Conservation (phyloP, 2,113 vertebrate species). For the Takifugu flavidus region DNA sequence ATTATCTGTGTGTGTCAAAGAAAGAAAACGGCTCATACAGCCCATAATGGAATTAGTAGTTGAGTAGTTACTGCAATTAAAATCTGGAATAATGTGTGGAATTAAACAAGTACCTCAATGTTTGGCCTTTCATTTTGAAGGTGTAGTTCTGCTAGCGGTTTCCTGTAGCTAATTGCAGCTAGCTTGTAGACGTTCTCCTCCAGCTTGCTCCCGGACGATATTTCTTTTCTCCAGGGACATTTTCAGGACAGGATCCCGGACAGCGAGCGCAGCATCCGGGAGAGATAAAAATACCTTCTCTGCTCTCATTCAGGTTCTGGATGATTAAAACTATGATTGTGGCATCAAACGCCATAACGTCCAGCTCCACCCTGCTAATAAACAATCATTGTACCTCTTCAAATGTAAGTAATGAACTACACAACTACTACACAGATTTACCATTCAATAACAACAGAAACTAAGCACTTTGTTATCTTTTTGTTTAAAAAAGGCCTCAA, state of each 20-base stretch:
- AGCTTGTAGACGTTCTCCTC: neutral
- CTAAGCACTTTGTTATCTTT: neutral
- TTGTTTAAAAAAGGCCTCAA: neutral
- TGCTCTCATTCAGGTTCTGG: neutral
- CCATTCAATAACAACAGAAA: neutral
- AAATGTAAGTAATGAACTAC: too few species aligned
- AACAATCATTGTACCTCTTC: too few species aligned
- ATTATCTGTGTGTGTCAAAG: too few species aligned
- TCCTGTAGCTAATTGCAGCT: neutral
- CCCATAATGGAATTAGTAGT: too few species aligned
- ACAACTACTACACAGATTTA: too few species aligned
- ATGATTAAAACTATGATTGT: neutral
- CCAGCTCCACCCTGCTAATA: too few species aligned
- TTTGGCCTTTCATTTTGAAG: constrained; percentile 27
- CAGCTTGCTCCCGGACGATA: neutral
- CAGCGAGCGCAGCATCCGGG: neutral
- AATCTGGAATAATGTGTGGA: neutral
- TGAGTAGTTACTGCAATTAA: neutral
- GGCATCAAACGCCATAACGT: too few species aligned
- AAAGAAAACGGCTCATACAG: too few species aligned
- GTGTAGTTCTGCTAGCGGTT: neutral
- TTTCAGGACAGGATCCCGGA: constrained; percentile 10
- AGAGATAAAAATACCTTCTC: neutral
- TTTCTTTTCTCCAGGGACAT: neutral
- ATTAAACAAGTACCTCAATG: too few species aligned